Evolutionary conservation across 2,113 vertebrate species (phyloP).

Genomic region (Halcyon malimbica): DNA sequence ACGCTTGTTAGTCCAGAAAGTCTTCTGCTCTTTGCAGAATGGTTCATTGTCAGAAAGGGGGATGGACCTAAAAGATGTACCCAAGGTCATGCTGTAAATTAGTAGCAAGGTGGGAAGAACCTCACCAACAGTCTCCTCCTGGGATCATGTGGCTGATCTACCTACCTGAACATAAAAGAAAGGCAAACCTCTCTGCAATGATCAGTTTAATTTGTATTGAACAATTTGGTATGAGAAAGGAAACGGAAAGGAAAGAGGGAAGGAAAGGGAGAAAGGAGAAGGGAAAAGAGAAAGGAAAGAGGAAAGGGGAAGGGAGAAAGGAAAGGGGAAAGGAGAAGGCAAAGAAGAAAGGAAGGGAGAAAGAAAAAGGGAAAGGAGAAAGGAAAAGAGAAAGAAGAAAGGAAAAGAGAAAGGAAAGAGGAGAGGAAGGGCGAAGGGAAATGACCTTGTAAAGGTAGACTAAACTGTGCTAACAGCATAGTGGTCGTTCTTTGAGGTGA

Average conservation of each 20-base stretch:
- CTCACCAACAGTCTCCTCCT: neutral
- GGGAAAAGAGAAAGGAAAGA: neutral
- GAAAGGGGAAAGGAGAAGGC: no score
- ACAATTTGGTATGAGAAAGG: neutral
- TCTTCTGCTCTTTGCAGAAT: neutral
- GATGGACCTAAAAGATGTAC: neutral
- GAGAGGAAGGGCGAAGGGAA: neutral
- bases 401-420: neutral
- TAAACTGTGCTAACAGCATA: neutral
- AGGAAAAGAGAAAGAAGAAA: neutral
- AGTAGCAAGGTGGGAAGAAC: neutral
- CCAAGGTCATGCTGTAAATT: neutral
- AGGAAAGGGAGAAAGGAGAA: neutral
- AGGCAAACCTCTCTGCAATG: neutral
- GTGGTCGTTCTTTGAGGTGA: neutral
- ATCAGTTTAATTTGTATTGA: neutral
- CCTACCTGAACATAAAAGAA: neutral
- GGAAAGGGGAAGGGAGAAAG: neutral
- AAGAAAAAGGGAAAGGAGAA: neutral
- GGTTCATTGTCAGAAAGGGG: neutral
- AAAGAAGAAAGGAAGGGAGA: no score
- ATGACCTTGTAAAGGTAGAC: neutral
- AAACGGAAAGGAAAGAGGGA: no score
- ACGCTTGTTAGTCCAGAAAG: neutral
- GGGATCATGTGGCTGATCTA: accelerated